Percentiles rank a stretch among this genome's conserved stretches.
Conservation (phyloP, 2,797 vertebrate genomes). For the Pantherophis alleghaniensis region DNA sequence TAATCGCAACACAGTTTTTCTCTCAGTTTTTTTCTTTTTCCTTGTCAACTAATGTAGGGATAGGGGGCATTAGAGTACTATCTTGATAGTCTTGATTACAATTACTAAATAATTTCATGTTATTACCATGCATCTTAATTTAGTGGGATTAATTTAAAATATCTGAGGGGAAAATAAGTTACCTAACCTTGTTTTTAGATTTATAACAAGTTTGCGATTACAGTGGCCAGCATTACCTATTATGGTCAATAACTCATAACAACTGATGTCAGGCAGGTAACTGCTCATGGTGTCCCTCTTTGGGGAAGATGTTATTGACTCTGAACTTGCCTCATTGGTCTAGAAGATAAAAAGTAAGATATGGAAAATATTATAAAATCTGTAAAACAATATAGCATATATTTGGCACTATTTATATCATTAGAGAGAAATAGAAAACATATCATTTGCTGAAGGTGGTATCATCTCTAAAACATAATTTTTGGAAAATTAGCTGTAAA, state of each 20-base stretch:
- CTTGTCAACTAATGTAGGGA: not conserved
- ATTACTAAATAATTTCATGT: not conserved
- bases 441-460: not conserved
- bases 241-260: constrained; percentile 86
- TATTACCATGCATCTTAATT: not conserved
- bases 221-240: constrained; percentile 77
- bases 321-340: constrained; percentile 93
- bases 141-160: not conserved
- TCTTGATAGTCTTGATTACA: not conserved
- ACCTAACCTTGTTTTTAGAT: not conserved
- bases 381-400: constrained; percentile 19
- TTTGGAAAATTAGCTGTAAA: not conserved
- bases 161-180: not conserved
- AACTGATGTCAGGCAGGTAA: constrained; percentile 88
- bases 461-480: not conserved
- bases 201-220: not conserved
- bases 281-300: constrained; percentile 87
- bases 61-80: not conserved
- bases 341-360: constrained; percentile 61
- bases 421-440: not conserved
- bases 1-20: not conserved
- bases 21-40: not conserved
- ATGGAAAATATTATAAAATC: not conserved
- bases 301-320: constrained; percentile 87
- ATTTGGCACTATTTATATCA: not conserved